These are phyloP conservation scores for Plebejus argus DNA, from an alignment of 2,888 invertebrate genomes.

Conservation along the genomic window DNA sequence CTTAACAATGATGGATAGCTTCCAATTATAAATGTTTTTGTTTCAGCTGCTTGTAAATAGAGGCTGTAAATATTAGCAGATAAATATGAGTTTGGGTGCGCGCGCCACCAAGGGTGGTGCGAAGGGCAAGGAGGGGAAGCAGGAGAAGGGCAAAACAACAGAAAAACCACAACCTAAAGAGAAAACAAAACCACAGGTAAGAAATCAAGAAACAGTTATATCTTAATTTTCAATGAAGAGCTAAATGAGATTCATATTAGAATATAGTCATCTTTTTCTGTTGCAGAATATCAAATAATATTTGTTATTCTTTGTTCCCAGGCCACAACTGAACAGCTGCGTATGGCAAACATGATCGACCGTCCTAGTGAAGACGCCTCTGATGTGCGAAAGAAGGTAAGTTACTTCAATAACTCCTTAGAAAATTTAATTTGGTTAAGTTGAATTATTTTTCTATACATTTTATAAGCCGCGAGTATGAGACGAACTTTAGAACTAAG, in stretches of 20 bases:
- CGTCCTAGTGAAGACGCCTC: conserved; percentile 83
- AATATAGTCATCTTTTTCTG: too few relatives aligned
- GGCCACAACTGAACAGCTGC: conserved; percentile 92
- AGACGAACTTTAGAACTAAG: too few relatives aligned
- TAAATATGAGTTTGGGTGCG: conserved; percentile 87
- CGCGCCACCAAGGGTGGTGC: conserved; percentile 86
- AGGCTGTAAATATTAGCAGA: conserved; percentile 86
- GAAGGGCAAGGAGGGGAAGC: conserved; percentile 72
- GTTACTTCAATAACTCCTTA: conserved; percentile 37
- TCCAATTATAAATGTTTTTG: conserved; percentile 52
- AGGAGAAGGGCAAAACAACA: conserved; percentile 81
- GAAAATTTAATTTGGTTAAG: background rate
- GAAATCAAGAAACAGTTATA: background rate
- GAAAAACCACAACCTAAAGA: conserved; percentile 81
- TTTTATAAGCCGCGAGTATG: too few relatives aligned
- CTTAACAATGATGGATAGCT: too few relatives aligned
- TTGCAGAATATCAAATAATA: background rate
- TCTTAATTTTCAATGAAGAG: too few relatives aligned
- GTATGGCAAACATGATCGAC: conserved; percentile 91
- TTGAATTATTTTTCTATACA: background rate
- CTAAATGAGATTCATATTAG: too few relatives aligned
- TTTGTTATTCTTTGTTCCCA: conserved; percentile 54
- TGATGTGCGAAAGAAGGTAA: conserved; percentile 82
- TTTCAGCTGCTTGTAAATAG: conserved; percentile 88
- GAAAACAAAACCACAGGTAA: conserved; percentile 78